Evolutionary conservation across 2,888 invertebrate species (phyloP).

Genomic region (Clepsis dumicolana): DNA sequence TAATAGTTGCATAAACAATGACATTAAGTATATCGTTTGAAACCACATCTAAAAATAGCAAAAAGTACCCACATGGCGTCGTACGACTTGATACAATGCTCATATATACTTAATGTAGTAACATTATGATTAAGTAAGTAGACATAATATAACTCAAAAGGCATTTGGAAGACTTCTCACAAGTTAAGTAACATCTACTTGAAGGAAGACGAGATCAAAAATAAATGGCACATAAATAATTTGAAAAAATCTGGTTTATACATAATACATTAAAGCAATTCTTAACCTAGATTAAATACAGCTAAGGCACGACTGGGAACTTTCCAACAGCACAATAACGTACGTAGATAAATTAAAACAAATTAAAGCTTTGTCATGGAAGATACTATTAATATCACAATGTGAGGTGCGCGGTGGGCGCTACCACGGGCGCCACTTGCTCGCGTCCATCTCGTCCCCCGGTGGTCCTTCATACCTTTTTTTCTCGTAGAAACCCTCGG

Average conservation of each 20-base stretch:
- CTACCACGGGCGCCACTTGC: constrained; percentile 82
- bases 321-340: constrained; percentile 45
- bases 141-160: constrained; percentile 9
- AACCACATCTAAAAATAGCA: constrained; percentile 31
- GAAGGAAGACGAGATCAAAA: constrained; percentile 81
- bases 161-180: constrained; percentile 54
- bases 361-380: constrained; percentile 85
- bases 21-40: constrained; percentile 22
- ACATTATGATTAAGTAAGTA: neutral
- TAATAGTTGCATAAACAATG: constrained; percentile 29
- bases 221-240: constrained; percentile 71
- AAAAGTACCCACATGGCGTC: constrained; percentile 15
- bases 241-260: constrained; percentile 50
- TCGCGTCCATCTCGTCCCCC: constrained; percentile 68
- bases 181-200: constrained; percentile 40
- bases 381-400: constrained; percentile 82
- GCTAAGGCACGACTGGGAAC: constrained; percentile 60
- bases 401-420: constrained; percentile 46
- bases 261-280: constrained; percentile 20
- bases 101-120: neutral
- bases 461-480: constrained; percentile 69
- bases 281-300: constrained; percentile 42
- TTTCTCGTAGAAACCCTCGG: constrained; percentile 76
- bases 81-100: neutral
- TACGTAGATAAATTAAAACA: constrained; percentile 70